Evolutionary conservation across 1,140 invertebrate species (phyloP).

Genomic region (Trinorchestia longiramus): DNA sequence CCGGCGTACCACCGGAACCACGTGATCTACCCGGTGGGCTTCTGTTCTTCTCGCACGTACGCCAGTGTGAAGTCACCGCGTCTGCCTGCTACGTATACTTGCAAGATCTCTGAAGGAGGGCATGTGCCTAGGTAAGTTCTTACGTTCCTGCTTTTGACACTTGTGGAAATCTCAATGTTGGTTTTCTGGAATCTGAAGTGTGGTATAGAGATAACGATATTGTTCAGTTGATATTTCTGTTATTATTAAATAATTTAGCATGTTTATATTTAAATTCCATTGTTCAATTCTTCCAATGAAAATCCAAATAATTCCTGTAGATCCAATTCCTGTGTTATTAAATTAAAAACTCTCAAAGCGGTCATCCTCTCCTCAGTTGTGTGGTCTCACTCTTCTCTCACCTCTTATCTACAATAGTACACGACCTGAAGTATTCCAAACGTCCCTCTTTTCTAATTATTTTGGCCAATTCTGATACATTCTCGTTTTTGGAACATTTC

Average conservation of each 20-base stretch:
- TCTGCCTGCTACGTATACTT: slow-evolving; percentile 84
- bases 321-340: background rate
- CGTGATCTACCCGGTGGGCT: slow-evolving; percentile 84
- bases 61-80: slow-evolving; percentile 79
- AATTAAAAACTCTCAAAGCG: background rate
- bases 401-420: too few relatives aligned
- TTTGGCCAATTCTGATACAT: too few relatives aligned
- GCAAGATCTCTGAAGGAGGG: slow-evolving; percentile 83
- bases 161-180: background rate
- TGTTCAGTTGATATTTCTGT: background rate
- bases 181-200: background rate
- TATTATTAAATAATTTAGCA: background rate
- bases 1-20: slow-evolving; percentile 80
- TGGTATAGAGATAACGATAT: background rate
- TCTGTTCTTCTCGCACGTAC: slow-evolving; percentile 83
- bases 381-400: too few relatives aligned
- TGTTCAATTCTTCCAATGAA: background rate
- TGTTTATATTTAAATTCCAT: background rate
- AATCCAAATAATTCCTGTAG: background rate
- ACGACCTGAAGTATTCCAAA: too few relatives aligned
- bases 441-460: too few relatives aligned
- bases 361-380: background rate
- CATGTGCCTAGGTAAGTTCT: slow-evolving; percentile 76
- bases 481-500: too few relatives aligned
- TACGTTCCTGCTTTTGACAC: background rate